Evolutionary conservation across 2,888 invertebrate genomes (phyloP).

Genomic region (Mycalesis mineus): DNA sequence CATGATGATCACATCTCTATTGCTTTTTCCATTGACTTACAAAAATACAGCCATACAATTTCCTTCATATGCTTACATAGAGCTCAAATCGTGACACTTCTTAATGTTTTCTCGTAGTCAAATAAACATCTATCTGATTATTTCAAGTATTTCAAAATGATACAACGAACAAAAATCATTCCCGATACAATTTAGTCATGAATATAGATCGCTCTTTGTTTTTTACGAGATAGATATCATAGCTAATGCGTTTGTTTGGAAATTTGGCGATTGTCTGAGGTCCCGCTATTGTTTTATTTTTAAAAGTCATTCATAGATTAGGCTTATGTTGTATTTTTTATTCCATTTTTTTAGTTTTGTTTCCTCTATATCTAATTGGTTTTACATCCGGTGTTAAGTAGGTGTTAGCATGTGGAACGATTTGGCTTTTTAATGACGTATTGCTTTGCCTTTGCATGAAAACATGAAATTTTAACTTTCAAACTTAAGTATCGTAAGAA

Average conservation of each 20-base stretch:
- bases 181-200: conserved; percentile 40
- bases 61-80: too few relatives aligned
- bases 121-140: too few relatives aligned
- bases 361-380: conserved; percentile 19
- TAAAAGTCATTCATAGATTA: conserved; percentile 42
- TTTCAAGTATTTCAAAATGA: too few relatives aligned
- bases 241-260: conserved; percentile 54
- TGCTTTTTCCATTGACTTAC: too few relatives aligned
- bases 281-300: conserved; percentile 49
- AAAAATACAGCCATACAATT: too few relatives aligned
- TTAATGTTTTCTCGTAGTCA: too few relatives aligned
- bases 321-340: conserved; percentile 8
- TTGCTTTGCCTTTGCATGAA: too few relatives aligned
- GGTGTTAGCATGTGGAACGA: background rate
- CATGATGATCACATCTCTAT: too few relatives aligned
- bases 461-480: too few relatives aligned
- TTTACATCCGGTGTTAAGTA: conserved; percentile 23
- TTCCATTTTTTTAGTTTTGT: background rate
- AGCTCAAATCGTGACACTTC: too few relatives aligned
- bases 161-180: conserved; percentile 6
- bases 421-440: background rate
- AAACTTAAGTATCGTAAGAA: too few relatives aligned
- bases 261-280: conserved; percentile 61
- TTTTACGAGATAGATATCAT: conserved; percentile 48
- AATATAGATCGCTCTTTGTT: conserved; percentile 36